These are phyloP conservation scores for Discoglossus pictus DNA, from an alignment of 2,797 vertebrate genomes.

Conservation along the genomic window DNA sequence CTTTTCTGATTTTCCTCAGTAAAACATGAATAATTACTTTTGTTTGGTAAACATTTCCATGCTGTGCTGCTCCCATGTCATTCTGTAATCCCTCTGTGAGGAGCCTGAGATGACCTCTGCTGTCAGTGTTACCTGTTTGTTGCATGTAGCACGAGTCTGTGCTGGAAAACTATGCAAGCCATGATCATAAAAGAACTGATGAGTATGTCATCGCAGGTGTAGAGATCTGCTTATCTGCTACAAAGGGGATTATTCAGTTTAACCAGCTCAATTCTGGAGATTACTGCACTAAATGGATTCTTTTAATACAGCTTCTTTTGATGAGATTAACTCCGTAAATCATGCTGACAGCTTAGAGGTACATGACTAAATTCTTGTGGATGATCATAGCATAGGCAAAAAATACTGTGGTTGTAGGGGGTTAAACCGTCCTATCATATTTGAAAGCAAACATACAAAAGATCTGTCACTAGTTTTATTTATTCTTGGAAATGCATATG, in stretches of 20 bases:
- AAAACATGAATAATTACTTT: neutral
- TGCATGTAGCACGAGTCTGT: slow-evolving; percentile 36
- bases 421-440: no score
- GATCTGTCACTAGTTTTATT: no score
- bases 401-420: no score
- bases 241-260: slow-evolving; percentile 16
- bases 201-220: slow-evolving; percentile 10
- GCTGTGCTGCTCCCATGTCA: slow-evolving; percentile 17
- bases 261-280: slow-evolving; percentile 5
- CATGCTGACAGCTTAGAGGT: no score
- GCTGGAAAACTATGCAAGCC: slow-evolving; percentile 11
- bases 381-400: no score
- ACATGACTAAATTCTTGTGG: no score
- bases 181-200: slow-evolving; percentile 4
- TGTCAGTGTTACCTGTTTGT: slow-evolving; percentile 23
- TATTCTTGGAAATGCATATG: no score
- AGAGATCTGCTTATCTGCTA: slow-evolving; percentile 6
- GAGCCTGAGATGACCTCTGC: slow-evolving; percentile 36
- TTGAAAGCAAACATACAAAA: no score
- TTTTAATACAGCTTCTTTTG: no score
- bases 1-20: no score
- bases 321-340: no score
- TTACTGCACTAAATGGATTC: no score
- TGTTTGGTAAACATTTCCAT: slow-evolving; percentile 5
- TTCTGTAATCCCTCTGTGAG: slow-evolving; percentile 13